Base-by-base conservation (phyloP, 2,888 invertebrate species). In the Cynaeus angustus region DNA sequence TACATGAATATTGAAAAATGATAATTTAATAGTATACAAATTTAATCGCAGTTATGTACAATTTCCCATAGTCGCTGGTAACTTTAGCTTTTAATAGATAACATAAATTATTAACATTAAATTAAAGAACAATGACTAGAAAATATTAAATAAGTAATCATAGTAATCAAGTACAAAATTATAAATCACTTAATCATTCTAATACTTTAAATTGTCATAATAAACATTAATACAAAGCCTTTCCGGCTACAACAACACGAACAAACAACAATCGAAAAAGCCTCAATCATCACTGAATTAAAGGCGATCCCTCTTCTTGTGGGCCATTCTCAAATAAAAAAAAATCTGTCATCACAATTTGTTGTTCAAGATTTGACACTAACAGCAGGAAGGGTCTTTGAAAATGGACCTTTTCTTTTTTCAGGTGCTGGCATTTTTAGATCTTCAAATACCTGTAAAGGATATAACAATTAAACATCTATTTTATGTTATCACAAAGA, bases 351-450 rank as follows among this genome's bases (percentile, higher is more conserved):
- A 10, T 28, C n/a, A 9, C 12, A 21, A n/a, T n/a, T 28, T 6
- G 5, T 64, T 6, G 5, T 64, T 68, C 68, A 71, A 68, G 82
- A 83, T 73, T 82, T 82, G 3, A 82, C 82, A 50, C 79, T 82
- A 6, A 83, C 82, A 1, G 82, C 77, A 55, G 82, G 78, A 16
- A 82, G 70, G 5, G 77, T 65, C 65, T 78, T 81, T 10, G 79
- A 73, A 26, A 81, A 75, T 16, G 75, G 69, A 55, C 77, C 77
- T 65, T 74, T 74, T 43, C 71, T 69, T 10, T 74, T 73, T 12
- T 74, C 66, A 62, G 68, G 14, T 12, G 74, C 67, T 3, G 74
- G 73, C 55, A 73, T 74, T 52, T 78, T 74, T 13, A 81, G 73
- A 43, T 62, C 71, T 50, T 80, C 80, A 16, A 81, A 77, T 55